Percentiles rank a stretch among this genome's conserved stretches.
Evolutionary conservation across 2,797 vertebrate species (phyloP).

Genomic region (Holocentrus rufus): DNA sequence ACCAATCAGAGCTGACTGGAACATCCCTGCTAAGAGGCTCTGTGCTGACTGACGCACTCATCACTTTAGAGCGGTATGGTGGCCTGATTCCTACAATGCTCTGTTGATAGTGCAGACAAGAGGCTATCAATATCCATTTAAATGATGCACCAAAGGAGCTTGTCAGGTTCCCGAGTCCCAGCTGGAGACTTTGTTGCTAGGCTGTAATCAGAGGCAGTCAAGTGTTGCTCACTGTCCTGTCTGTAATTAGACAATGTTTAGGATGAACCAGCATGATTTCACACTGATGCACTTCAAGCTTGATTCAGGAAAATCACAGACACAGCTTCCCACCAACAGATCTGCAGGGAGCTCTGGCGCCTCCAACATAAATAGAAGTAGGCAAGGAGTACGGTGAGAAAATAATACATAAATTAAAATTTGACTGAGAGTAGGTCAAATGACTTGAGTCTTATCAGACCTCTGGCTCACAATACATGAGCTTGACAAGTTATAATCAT

Average conservation of each 20-base stretch:
- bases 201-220: slow-evolving; percentile 8
- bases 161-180: slow-evolving; percentile 1
- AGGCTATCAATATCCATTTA: slow-evolving; percentile 47
- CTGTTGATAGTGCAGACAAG: slow-evolving; percentile 25
- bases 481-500: not conserved
- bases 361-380: not conserved
- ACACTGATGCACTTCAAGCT: slow-evolving; percentile 28
- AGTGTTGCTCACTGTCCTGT: slow-evolving; percentile 16
- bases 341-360: not conserved
- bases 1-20: too few species aligned
- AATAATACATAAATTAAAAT: too few species aligned
- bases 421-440: not conserved
- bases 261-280: slow-evolving; percentile 16
- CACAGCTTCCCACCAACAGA: not conserved
- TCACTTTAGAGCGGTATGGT: slow-evolving; percentile 1
- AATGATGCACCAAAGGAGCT: slow-evolving; percentile 29
- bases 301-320: not conserved
- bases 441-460: not conserved
- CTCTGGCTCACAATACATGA: not conserved
- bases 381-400: too few species aligned
- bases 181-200: not conserved
- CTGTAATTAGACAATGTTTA: slow-evolving; percentile 36
- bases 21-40: not conserved
- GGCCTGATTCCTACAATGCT: slow-evolving; percentile 23
- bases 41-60: not conserved